Base-by-base conservation (phyloP, 1,140 invertebrate species). In the Nasonia giraulti region DNA sequence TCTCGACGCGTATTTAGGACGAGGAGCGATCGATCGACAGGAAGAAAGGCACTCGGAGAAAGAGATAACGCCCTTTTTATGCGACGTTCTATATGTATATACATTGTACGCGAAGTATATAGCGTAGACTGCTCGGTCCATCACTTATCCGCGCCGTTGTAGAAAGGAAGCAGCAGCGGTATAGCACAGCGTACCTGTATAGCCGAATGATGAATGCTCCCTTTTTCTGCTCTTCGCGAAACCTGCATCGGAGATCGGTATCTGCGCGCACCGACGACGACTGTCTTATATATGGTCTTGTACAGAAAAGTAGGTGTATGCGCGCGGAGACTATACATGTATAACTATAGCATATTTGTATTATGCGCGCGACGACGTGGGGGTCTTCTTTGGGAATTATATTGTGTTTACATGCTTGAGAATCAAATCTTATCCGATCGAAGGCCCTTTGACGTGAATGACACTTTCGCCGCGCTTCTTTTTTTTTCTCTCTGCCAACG, bases 351-450 rank as follows among this genome's bases (percentile, higher is more conserved):
- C 8, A 44, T 44, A 44, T 10, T 44, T 44, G 40, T 44, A 10
- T 44, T 44, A 44, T 44, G 40, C 40, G 40, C 40, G 40, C 40
- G 6, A 62, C 6, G 17, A 62, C 55, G 68, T 6, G 55, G 27
- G 77, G 50, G 20, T 84, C 69, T 71, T 69, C 66, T 83, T 84
- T 66, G 76, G n/a, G 77, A 78, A 84, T 44, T 62, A 62, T 62
- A 27, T 27, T 27, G 27, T 14, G 14, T 55, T 3, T 62, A 62
- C 17, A 20, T n/a, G 17, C 55, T 68, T 23, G 71, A 75, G 31
- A 74, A 44, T 44, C 7, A 8, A 85, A 76, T 80, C 47, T 20
- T 62, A 20, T 69, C 81, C 69, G 83, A 81, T 85, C 69, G 55
- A 44, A 75, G 50, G n/a, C 71, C 71, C 71, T 81, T 12, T 76